phyloP scores from a whole-genome alignment of 30 jellyfish, hydroid and myxozoan genomes.

The Mastigias papua region DNA sequence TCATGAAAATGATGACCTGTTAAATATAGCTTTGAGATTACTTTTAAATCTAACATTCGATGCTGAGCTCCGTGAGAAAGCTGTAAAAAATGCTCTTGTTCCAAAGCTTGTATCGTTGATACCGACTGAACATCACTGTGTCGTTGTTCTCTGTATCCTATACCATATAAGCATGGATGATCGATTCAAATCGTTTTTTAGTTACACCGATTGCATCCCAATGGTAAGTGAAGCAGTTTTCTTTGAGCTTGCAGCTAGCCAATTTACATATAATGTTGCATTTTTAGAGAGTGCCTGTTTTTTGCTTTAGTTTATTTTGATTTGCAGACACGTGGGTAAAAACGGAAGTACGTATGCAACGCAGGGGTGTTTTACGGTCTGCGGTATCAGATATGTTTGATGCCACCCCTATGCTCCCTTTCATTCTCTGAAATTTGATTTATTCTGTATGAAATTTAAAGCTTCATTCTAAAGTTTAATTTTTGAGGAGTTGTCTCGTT shows the following conservation, averaged over 20 bases:
- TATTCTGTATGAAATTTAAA: too few relatives aligned
- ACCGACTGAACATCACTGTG: constrained; percentile 79
- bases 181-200: constrained; percentile 90
- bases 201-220: constrained; percentile 99
- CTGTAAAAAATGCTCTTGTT: constrained; percentile 91
- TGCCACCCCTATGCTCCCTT: too few relatives aligned
- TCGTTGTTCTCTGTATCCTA: constrained; percentile 93
- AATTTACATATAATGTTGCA: not conserved
- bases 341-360: too few relatives aligned
- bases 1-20: constrained; percentile 85
- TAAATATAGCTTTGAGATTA: constrained; percentile 87
- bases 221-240: constrained; percentile 72
- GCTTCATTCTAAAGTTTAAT: too few relatives aligned
- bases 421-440: too few relatives aligned
- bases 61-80: constrained; percentile 87
- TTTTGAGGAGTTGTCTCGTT: too few relatives aligned
- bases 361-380: too few relatives aligned
- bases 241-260: not conserved
- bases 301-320: too few relatives aligned
- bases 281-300: too few relatives aligned
- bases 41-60: constrained; percentile 90
- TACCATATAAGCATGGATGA: constrained; percentile 99
- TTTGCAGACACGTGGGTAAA: too few relatives aligned
- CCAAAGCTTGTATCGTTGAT: constrained; percentile 92
- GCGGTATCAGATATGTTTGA: too few relatives aligned